Conservation (phyloP, 64 coral and sea anemone genomes). For the Orbicella faveolata region DNA sequence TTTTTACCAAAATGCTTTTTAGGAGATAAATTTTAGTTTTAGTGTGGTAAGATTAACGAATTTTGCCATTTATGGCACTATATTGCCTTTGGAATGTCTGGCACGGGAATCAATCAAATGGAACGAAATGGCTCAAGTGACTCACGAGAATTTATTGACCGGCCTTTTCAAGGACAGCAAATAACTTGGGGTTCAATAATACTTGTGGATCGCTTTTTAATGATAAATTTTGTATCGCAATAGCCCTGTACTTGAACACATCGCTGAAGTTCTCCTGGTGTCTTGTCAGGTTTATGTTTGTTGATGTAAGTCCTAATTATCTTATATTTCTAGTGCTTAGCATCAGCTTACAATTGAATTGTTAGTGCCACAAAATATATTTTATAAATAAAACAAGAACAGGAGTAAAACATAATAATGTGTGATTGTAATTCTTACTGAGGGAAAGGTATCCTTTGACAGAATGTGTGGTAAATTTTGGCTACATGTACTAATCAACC, state of each 20-base stretch:
- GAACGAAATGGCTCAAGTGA: not conserved
- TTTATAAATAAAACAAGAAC: not conserved
- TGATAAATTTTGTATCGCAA: too few species aligned
- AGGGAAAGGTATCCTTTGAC: too few species aligned
- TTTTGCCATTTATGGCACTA: not conserved
- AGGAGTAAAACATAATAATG: not conserved
- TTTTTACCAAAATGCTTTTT: not conserved
- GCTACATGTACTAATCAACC: too few species aligned
- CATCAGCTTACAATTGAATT: not conserved
- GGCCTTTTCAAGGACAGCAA: not conserved
- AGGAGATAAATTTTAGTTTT: not conserved
- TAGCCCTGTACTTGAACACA: too few species aligned
- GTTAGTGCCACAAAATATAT: not conserved
- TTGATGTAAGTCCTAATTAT: not conserved
- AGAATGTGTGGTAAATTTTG: too few species aligned
- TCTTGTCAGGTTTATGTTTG: not conserved
- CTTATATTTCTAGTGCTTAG: not conserved
- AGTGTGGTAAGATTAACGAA: not conserved
- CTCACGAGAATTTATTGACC: not conserved
- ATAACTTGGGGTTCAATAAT: too few species aligned
- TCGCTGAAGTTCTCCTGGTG: not conserved
- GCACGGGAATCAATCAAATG: not conserved
- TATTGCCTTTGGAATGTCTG: slow-evolving; percentile 26
- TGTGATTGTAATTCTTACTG: not conserved
- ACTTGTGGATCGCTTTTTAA: too few species aligned